phyloP scores from a whole-genome alignment of 2,113 vertebrate species.

The Misgurnus anguillicaudatus region DNA sequence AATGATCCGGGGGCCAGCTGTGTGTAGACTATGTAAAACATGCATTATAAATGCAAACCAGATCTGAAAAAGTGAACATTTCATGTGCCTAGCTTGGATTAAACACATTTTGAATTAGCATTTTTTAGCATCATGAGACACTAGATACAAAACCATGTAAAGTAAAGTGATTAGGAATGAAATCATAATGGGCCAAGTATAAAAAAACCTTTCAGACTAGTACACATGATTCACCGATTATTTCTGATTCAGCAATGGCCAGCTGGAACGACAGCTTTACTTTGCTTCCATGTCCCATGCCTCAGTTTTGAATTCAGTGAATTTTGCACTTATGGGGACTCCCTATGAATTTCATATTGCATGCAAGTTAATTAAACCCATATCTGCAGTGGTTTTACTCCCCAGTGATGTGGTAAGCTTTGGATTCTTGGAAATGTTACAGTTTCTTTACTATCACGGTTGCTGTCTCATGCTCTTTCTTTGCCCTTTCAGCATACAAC shows the following conservation, averaged over 20 bases:
- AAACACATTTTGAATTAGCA: too few species aligned
- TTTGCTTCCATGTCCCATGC: background rate
- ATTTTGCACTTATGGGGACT: background rate
- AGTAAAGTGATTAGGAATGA: background rate
- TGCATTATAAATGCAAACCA: too few species aligned
- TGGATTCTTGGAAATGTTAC: background rate
- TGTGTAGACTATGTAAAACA: background rate
- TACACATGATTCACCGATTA: background rate
- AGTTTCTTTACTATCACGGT: constrained; percentile 5
- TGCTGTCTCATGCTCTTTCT: constrained; percentile 9
- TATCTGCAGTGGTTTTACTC: background rate
- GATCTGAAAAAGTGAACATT: too few species aligned
- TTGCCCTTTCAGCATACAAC: constrained; percentile 20
- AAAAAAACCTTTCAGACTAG: background rate
- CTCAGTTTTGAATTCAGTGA: too few species aligned
- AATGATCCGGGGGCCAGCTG: constrained; percentile 7
- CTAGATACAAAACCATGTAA: background rate
- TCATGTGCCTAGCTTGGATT: too few species aligned
- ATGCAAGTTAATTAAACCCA: constrained; percentile 17
- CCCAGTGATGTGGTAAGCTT: background rate
- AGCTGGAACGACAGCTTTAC: background rate
- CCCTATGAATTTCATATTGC: constrained; percentile 3
- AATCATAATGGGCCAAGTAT: background rate
- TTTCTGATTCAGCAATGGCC: background rate
- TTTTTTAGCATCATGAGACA: background rate